phyloP scores from a whole-genome alignment of 1,140 invertebrate genomes.

The Thrips palmi region DNA sequence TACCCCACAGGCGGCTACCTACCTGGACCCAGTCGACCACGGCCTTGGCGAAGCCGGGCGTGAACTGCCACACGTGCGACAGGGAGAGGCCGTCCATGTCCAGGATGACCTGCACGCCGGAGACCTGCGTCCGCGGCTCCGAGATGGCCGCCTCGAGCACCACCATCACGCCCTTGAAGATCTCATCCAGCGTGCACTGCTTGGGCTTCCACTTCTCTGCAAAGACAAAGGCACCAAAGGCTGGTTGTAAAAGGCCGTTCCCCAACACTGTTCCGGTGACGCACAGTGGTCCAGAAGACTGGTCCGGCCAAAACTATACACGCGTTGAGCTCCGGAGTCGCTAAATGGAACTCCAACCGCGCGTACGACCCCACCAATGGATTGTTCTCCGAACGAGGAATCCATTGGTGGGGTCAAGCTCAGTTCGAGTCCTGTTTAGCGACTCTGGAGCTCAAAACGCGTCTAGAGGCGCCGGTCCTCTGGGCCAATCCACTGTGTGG shows the following conservation, averaged over 20 bases:
- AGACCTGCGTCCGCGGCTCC: slow-evolving; percentile 38
- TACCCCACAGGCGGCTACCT: too few relatives aligned
- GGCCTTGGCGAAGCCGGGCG: slow-evolving; percentile 43
- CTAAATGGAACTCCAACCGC: too few relatives aligned
- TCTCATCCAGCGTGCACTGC: slow-evolving; percentile 28
- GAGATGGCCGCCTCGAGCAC: slow-evolving; percentile 35
- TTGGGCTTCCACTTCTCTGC: slow-evolving; percentile 46
- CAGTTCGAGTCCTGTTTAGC: too few relatives aligned
- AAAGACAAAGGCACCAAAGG: slow-evolving; percentile 10
- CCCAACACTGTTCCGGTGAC: neutral
- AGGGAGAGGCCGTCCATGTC: slow-evolving; percentile 47
- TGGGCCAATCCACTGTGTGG: too few relatives aligned
- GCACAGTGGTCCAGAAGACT: neutral
- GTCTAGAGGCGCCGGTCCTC: too few relatives aligned
- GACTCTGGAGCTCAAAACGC: too few relatives aligned
- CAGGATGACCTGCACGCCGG: slow-evolving; percentile 39
- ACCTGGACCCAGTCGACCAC: slow-evolving; percentile 46
- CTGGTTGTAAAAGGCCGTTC: neutral
- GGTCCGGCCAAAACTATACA: too few relatives aligned
- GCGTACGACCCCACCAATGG: too few relatives aligned
- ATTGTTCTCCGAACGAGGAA: too few relatives aligned
- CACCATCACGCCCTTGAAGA: slow-evolving; percentile 36
- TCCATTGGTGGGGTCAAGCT: too few relatives aligned
- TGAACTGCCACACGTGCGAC: slow-evolving; percentile 46
- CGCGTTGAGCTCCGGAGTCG: too few relatives aligned